These are phyloP conservation scores for Therioaphis trifolii DNA, from an alignment of 2,888 invertebrate genomes.

Conservation along the genomic window DNA sequence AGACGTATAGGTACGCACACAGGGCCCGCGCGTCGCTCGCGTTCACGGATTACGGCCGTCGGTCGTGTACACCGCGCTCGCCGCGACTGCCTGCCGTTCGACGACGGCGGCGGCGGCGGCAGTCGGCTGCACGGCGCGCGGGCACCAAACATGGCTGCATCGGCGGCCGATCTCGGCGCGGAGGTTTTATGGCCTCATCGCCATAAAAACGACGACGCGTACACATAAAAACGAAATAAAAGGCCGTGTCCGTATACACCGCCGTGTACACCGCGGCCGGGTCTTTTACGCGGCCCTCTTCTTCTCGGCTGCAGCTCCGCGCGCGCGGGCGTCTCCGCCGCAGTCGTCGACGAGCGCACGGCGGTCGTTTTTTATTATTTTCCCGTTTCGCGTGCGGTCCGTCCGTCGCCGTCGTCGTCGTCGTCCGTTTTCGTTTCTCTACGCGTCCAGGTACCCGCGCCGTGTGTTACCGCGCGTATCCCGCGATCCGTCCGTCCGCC, in stretches of 20 bases:
- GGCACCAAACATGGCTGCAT: constrained; percentile 51
- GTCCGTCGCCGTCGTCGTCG: background rate
- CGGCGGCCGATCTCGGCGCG: background rate
- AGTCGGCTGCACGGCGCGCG: background rate
- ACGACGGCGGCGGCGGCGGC: background rate
- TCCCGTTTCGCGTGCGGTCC: background rate
- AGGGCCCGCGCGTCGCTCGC: no score
- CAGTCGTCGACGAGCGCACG: background rate
- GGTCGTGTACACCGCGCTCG: background rate
- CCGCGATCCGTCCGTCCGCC: no score
- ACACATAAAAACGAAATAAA: background rate
- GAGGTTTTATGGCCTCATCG: constrained; percentile 45
- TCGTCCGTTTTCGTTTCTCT: background rate
- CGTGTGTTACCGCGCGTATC: no score
- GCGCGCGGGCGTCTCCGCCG: no score
- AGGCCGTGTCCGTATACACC: no score
- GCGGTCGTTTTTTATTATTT: constrained; percentile 34
- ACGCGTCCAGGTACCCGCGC: no score
- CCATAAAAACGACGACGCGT: constrained; percentile 29
- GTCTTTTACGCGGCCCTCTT: constrained; percentile 10
- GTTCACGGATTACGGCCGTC: no score
- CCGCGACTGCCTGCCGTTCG: background rate
- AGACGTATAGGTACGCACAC: no score
- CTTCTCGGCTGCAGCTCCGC: background rate
- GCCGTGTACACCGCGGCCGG: no score